Conservation (phyloP, 1,140 invertebrate species). For the Proctacanthus coquilletti region DNA sequence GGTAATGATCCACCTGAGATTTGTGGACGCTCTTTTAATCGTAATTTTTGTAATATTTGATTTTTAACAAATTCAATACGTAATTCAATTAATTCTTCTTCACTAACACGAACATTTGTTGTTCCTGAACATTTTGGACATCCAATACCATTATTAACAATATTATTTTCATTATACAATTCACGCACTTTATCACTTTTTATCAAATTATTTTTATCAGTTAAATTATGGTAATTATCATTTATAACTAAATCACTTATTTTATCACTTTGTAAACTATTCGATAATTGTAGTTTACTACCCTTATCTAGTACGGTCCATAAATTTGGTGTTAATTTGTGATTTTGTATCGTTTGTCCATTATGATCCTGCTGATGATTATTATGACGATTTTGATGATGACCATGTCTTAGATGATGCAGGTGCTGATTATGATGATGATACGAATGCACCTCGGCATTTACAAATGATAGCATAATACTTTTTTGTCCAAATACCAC, state of each 20-base stretch:
- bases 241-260: not conserved
- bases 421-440: not conserved
- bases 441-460: not conserved
- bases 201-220: not conserved
- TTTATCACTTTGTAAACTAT: not conserved
- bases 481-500: not conserved
- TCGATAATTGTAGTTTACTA: not conserved
- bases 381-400: not conserved
- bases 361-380: not conserved
- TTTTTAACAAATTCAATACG: conserved; percentile 57
- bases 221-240: not conserved
- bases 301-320: too few relatives aligned
- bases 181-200: not conserved
- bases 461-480: not conserved
- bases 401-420: not conserved
- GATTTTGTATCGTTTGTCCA: too few relatives aligned
- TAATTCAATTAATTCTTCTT: conserved; percentile 31
- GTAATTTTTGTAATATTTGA: conserved; percentile 55
- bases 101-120: conserved; percentile 11
- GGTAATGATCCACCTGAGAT: conserved; percentile 39
- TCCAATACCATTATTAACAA: not conserved
- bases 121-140: conserved; percentile 6
- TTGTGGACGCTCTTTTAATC: conserved; percentile 48
- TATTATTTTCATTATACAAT: not conserved
- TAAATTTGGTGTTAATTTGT: too few relatives aligned